Evolutionary conservation across 2,888 invertebrate genomes (phyloP).

Genomic region (Deilephila porcellus): DNA sequence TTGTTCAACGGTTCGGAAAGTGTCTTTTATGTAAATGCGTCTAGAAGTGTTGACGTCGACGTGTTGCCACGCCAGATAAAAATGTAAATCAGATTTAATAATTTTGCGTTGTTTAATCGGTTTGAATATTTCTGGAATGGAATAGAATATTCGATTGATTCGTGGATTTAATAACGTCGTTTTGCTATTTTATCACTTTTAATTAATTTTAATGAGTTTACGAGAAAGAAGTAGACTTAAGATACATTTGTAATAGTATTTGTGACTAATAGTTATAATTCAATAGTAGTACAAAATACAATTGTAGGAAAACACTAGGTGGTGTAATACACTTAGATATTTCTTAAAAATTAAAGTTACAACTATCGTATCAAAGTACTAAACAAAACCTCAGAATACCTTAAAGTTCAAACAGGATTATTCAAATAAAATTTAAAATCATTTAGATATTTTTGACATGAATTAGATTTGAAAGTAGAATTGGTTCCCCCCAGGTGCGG

Average conservation of each 20-base stretch:
- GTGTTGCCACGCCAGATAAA: neutral
- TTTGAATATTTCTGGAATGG: neutral
- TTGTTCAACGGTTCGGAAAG: constrained; percentile 29
- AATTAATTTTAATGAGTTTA: neutral
- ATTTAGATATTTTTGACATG: no score
- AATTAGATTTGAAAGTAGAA: neutral
- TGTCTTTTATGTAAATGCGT: constrained; percentile 15
- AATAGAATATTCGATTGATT: neutral
- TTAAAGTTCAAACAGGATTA: no score
- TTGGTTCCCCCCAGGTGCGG: constrained; percentile 86
- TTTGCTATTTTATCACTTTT: neutral
- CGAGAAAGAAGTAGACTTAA: neutral
- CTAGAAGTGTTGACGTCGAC: neutral
- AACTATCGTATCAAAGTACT: no score
- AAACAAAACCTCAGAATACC: no score
- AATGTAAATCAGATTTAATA: constrained; percentile 16
- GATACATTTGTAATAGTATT: no score
- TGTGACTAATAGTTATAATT: no score
- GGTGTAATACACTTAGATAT: no score
- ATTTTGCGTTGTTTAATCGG: neutral
- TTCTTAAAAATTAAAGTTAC: no score
- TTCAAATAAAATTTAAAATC: no score
- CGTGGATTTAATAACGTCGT: neutral
- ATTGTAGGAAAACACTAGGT: no score
- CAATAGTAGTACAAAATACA: no score